Evolutionary conservation across 2,113 vertebrate genomes (phyloP), one percentile per base, ranked within the genome.

Genomic region (Genyomyrus donnyi): DNA sequence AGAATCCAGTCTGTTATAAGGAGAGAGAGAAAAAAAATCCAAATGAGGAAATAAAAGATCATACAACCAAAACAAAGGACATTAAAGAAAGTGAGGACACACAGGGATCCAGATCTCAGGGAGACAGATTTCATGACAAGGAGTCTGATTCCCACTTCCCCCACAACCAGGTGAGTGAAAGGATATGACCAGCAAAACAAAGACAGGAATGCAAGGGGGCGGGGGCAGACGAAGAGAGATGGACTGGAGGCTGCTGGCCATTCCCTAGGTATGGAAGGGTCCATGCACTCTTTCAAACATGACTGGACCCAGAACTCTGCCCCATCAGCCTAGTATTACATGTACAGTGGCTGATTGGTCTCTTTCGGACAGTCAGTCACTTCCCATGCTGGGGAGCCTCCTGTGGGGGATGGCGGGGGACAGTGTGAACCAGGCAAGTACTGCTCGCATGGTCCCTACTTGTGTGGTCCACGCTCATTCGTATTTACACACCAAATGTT

Each of bases 111-210:
- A 80, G 11, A 70, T 11, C 49, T 50, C 49, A 50, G 49, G 49
- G 49, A 31, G 13, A 52, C 31, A 15, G 31, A 53, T 53, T 27
- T 31, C 3, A 11, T 21, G 39, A 24, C 49, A 21, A 50, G 74
- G 19, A 7, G 24, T 5, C 10, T 10, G 49, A 6, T 39, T 84
- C 13, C 42, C 84, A 39, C 89, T 87, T 35, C 84, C 86, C 92
- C 8, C 87, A 45, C 94, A 94, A 95, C 94, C 83, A 87, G 85
- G 31, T n/a, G 85, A 91, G 95, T 93, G 93, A 94, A 95, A 95
- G 94, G 95, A 95, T 94, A 96, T 94, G 95, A 95, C 96, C 96
- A 95, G 95, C 96, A 95, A 96, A 95, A 96, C 96, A 96, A 96
- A 96, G 96, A 95, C 96, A 96, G 94, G 94, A 90, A 96, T 94